Evolutionary conservation across 2,113 vertebrate species (phyloP).

Genomic region (Lipophrys pholis): DNA sequence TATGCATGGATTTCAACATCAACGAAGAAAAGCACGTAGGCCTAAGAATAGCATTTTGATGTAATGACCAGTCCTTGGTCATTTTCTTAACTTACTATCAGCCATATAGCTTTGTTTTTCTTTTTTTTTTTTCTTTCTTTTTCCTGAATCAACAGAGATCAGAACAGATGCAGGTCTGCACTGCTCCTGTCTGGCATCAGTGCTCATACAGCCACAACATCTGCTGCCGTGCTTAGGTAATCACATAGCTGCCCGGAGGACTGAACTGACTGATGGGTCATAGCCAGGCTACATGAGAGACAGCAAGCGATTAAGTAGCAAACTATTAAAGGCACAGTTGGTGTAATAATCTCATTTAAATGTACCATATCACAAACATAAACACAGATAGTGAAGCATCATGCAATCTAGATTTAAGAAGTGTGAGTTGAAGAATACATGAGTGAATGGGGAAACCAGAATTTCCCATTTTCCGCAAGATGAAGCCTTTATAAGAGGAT

Average conservation of each 20-base stretch:
- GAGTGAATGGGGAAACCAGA: constrained; percentile 26
- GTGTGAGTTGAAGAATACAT: constrained; percentile 17
- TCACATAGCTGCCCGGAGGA: constrained; percentile 48
- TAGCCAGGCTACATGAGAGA: constrained; percentile 10
- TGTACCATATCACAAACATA: constrained; percentile 9
- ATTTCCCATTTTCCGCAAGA: constrained; percentile 11
- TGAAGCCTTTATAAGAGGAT: constrained; percentile 67
- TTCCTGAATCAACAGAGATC: constrained; percentile 69
- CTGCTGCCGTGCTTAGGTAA: constrained; percentile 68
- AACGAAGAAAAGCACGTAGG: neutral
- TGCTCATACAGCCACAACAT: constrained; percentile 69
- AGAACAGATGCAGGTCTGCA: constrained; percentile 66
- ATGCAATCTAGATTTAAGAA: constrained; percentile 11
- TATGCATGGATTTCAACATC: neutral
- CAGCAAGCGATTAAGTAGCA: constrained; percentile 25
- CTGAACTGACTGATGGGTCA: constrained; percentile 68
- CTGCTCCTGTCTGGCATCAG: constrained; percentile 65
- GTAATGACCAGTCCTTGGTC: constrained; percentile 15
- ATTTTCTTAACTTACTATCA: constrained; percentile 15
- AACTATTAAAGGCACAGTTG: constrained; percentile 36
- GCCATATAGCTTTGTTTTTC: constrained; percentile 4
- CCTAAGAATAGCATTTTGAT: constrained; percentile 5
- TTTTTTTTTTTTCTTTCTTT: constrained; percentile 8
- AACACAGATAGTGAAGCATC: neutral
- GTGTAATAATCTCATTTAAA: constrained; percentile 24